Evolutionary conservation across 1,140 invertebrate species (phyloP), one percentile per base, ranked within the genome.

Genomic region (Scylla paramamosain): DNA sequence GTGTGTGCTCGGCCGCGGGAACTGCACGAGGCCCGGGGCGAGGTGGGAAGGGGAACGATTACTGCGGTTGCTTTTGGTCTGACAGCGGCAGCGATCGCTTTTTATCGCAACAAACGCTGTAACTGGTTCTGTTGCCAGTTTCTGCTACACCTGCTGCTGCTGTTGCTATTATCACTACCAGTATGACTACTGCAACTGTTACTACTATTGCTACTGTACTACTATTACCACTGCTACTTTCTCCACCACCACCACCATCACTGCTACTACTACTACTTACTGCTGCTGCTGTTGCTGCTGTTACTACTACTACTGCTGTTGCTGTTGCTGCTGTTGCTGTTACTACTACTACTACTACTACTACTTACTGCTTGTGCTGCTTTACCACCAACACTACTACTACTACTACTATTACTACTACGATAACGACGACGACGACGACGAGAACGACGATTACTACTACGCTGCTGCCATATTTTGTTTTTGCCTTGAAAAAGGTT

Each of bases 21-120:
- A 59, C 52, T 59, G 52, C 52, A 59, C 52, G 52, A 59, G 52
- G 52, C 52, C 52, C 52, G 52, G 52, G 52, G 52, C 52, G 52
- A 20, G 10, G 2, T 77, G 67, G 67, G 67, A 25, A n/a, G 67
- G 25, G 67, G 6, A n/a, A 77, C 67, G 4, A 77, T 77, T n/a
- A 25, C 67, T 77, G 67, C 25, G 67, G 67, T n/a, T 77, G 67
- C 67, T 7, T 77, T 25, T 25, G 20, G 67, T 77, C 20, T 77
- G 67, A 20, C 67, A n/a, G 67, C 1, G 20, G 52, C 52, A 59
- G 52, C 52, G 52, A n/a, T 77, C 20, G 25, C 6, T 77, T 77
- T 77, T 77, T 77, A n/a, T n/a, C n/a, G 67, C 67, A n/a, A n/a
- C 67, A 77, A n/a, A 77, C n/a, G 67, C 20, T 77, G 67, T 77